Conservation (phyloP, 1,140 invertebrate species). For the Zaprionus africanus region DNA sequence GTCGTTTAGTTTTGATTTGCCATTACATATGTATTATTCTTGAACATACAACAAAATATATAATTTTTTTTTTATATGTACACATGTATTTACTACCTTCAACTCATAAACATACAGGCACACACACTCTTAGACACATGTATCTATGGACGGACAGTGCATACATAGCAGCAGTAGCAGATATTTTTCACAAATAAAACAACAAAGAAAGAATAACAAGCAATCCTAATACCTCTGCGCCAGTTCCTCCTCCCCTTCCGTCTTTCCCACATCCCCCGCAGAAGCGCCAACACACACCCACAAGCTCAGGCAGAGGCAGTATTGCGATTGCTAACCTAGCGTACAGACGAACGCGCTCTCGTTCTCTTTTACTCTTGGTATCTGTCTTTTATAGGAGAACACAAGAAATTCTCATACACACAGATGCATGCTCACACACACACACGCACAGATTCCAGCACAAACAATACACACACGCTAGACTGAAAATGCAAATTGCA, state of each 20-base stretch:
- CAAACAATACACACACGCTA: slow-evolving; percentile 46
- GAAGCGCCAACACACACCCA: slow-evolving; percentile 42
- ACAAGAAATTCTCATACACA: slow-evolving; percentile 43
- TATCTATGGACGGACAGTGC: slow-evolving; percentile 41
- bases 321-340: slow-evolving; percentile 45
- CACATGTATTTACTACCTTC: slow-evolving; percentile 64
- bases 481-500: slow-evolving; percentile 40
- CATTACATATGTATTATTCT: slow-evolving; percentile 46
- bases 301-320: slow-evolving; percentile 32
- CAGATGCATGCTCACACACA: slow-evolving; percentile 17
- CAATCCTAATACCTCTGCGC: slow-evolving; percentile 62
- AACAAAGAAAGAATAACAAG: slow-evolving; percentile 78
- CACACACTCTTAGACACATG: slow-evolving; percentile 35
- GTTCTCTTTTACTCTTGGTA: slow-evolving; percentile 9
- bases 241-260: neutral
- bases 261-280: slow-evolving; percentile 10
- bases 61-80: slow-evolving; percentile 58
- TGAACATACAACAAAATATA: slow-evolving; percentile 31
- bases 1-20: slow-evolving; percentile 41
- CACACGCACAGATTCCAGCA: slow-evolving; percentile 43
- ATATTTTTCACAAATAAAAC: slow-evolving; percentile 76
- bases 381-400: slow-evolving; percentile 32
- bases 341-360: slow-evolving; percentile 25
- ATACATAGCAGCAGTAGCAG: slow-evolving; percentile 57
- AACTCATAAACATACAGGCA: slow-evolving; percentile 44